A percentile compares a stretch with the other conserved stretches of the same genome.
phyloP scores from a whole-genome alignment of 2,113 vertebrate species.

The Muntiacus reevesi region DNA sequence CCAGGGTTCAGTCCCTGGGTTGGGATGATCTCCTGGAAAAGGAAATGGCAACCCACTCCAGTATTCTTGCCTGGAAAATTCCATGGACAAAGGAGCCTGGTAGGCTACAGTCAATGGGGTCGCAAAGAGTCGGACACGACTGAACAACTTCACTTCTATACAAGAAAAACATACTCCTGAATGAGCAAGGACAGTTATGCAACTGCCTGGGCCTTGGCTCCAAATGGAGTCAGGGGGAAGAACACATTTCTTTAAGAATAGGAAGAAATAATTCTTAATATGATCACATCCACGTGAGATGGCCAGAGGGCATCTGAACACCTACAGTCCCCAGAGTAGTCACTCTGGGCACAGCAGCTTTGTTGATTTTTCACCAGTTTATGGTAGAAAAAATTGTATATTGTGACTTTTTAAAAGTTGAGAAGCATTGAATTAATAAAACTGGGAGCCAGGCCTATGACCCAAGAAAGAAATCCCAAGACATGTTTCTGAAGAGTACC shows the following conservation, averaged over 20 bases:
- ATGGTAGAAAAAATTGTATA: not conserved
- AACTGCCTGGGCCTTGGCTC: not conserved
- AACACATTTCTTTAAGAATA: not conserved
- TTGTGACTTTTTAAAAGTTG: not conserved
- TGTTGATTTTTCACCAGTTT: not conserved
- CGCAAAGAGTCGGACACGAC: too few relatives aligned
- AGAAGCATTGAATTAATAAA: not conserved
- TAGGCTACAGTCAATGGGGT: too few relatives aligned
- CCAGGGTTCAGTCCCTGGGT: too few relatives aligned
- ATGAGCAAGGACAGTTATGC: too few relatives aligned
- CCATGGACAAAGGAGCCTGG: too few relatives aligned
- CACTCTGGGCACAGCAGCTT: not conserved
- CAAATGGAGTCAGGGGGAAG: not conserved
- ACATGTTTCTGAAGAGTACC: not conserved
- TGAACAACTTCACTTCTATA: not conserved
- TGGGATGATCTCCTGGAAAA: too few relatives aligned
- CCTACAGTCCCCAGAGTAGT: not conserved
- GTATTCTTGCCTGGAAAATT: too few relatives aligned
- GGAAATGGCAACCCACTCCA: too few relatives aligned
- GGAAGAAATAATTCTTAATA: not conserved
- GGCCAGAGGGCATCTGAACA: not conserved
- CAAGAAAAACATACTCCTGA: not conserved
- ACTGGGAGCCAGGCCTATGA: not conserved
- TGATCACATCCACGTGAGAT: not conserved
- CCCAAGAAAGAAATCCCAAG: not conserved